Evolutionary conservation across 2,888 invertebrate species (phyloP).

Genomic region (Lamellibrachia columna): DNA sequence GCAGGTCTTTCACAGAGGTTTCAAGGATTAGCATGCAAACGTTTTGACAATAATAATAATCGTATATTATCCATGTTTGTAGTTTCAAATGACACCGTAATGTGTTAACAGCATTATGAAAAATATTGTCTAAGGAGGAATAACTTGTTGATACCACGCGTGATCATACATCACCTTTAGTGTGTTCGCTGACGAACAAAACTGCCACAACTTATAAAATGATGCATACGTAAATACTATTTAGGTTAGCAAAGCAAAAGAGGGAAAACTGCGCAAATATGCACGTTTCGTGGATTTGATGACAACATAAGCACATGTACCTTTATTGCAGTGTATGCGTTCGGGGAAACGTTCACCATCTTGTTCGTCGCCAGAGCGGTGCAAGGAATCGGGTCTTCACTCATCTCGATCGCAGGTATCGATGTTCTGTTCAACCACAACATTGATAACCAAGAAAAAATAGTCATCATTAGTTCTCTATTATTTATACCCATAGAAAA

Average conservation of each 20-base stretch:
- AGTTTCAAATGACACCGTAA: background rate
- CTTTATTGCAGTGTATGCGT: conserved; percentile 76
- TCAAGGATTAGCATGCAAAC: background rate
- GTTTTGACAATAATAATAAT: background rate
- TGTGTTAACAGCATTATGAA: too few relatives aligned
- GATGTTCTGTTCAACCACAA: background rate
- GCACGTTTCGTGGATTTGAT: background rate
- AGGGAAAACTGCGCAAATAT: background rate
- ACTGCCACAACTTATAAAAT: too few relatives aligned
- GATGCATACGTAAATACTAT: too few relatives aligned
- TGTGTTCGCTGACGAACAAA: too few relatives aligned
- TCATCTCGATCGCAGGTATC: conserved; percentile 74
- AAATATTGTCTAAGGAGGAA: too few relatives aligned
- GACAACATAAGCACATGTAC: background rate
- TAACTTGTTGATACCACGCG: too few relatives aligned
- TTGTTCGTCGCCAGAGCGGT: conserved; percentile 79
- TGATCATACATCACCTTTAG: too few relatives aligned
- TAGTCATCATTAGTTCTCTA: background rate
- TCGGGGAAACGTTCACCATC: conserved; percentile 76
- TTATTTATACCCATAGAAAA: background rate
- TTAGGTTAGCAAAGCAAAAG: background rate
- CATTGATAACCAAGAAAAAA: background rate
- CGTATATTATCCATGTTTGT: background rate
- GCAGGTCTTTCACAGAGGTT: too few relatives aligned
- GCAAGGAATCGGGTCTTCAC: conserved; percentile 84